Evolutionary conservation across 2,113 vertebrate species (phyloP).

Genomic region (Lichenostomus cassidix): DNA sequence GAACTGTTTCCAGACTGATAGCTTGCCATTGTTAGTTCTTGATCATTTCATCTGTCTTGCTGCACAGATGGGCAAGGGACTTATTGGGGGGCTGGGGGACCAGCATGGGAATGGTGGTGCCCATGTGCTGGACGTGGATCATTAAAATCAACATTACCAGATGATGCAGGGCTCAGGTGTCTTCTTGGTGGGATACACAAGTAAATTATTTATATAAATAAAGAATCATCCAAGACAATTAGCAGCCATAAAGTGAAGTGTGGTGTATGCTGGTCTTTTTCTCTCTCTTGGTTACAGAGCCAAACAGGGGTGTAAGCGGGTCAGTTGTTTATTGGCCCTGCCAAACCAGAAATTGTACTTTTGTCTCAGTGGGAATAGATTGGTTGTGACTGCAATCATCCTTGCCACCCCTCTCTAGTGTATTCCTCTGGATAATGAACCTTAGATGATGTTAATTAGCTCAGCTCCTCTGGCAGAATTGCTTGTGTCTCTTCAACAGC

Average conservation of each 20-base stretch:
- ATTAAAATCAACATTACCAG: slow-evolving; percentile 18
- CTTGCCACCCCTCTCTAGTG: neutral
- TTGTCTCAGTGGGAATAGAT: neutral
- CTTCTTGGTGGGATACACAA: neutral
- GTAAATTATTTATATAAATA: slow-evolving; percentile 59
- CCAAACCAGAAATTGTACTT: neutral
- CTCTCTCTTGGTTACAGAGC: neutral
- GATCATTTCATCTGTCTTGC: neutral
- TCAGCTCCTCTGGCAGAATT: neutral
- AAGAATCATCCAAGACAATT: slow-evolving; percentile 18
- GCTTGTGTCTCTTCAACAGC: neutral
- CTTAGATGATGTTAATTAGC: neutral
- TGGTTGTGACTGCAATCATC: neutral
- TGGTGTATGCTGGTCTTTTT: neutral
- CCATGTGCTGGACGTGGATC: neutral
- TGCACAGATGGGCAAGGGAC: slow-evolving; percentile 23
- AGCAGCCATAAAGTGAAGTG: neutral
- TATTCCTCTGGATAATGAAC: neutral
- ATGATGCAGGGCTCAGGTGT: slow-evolving; percentile 54
- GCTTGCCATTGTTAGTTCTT: neutral
- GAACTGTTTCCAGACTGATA: neutral
- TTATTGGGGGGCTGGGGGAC: neutral
- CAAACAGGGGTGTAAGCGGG: neutral
- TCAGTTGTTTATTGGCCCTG: neutral
- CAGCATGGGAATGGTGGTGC: neutral